Conservation (phyloP, 2,888 invertebrate species). For the Epirrhoe alternata region DNA sequence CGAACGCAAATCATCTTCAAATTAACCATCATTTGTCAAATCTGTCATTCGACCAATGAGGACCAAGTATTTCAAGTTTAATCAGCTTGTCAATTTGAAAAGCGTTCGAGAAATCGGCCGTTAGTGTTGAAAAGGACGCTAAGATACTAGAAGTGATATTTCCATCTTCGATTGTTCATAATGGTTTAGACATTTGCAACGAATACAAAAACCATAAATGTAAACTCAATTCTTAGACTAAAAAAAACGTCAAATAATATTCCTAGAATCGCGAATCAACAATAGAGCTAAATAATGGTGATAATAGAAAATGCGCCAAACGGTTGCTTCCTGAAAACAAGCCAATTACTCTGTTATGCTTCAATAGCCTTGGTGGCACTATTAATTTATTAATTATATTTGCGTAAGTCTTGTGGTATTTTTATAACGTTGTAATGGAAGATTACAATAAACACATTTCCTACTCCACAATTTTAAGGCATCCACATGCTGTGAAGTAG, state of each 20-base stretch:
- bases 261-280: neutral
- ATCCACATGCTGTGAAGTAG: neutral
- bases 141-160: no score
- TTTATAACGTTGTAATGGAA: constrained; percentile 8
- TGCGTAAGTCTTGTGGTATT: constrained; percentile 1
- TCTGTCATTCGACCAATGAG: no score
- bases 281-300: constrained; percentile 13
- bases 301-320: constrained; percentile 17
- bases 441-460: constrained; percentile 5
- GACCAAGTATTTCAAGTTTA: no score
- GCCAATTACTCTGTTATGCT: constrained; percentile 22
- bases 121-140: no score
- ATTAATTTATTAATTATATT: constrained; percentile 24
- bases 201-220: no score
- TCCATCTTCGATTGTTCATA: no score
- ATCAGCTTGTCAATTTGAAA: no score
- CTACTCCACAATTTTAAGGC: neutral
- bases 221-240: neutral
- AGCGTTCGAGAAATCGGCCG: no score
- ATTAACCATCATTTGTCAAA: no score
- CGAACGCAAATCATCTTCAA: no score
- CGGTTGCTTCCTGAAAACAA: constrained; percentile 34
- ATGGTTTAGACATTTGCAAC: no score
- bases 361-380: constrained; percentile 22
- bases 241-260: neutral